Base-by-base conservation (phyloP, 2,113 vertebrate species). In the Sardina pilchardus region DNA sequence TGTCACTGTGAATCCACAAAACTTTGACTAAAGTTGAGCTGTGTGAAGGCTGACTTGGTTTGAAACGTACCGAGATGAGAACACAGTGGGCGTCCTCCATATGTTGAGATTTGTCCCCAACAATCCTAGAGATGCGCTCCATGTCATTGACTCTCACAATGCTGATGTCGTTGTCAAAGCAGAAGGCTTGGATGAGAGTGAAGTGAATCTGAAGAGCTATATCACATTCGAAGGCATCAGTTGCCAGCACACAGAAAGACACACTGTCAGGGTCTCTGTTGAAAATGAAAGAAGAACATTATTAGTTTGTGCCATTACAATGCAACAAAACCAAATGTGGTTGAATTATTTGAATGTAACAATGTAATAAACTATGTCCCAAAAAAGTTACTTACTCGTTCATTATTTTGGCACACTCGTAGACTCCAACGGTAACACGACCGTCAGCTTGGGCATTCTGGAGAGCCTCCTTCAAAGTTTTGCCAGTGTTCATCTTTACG, bases 341-440 rank as follows among this genome's bases (percentile, higher is more conserved):
- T 19, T 19, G 17, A 42, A 10, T 6, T 16, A 17, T 53, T 4
- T 53, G 5, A 4, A 56, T 26, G 26, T 10, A 42, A 39, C 17
- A 14, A 63, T 16, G 19, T 16, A 2, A 10, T 36, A 39, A 24
- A 85, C 53, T 21, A 34, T 71, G 8, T 30, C 26, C 4, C 63
- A 14, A 30, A 71, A 34, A 71, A 19, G 71, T 42, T 90, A 98
- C 98, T 98, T 91, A 99, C 98, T 97, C 95, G 82, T 97, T 99
- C 96, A 99, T 96, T 53, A 99, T 95, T 92, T 98, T 97, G 75
- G 98, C 98, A 19, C 97, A 97, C 93, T 99, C 97, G 53, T 99
- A 97, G 87, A 99, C 97, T 50, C 98, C 97, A 0, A 96, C 95
- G 4, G 98, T 99, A 86, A 99, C 96, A 75, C 96, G 96, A 71